A percentile compares a stretch with the other conserved stretches of the same genome.
Evolutionary conservation across 2,797 vertebrate species (phyloP).

Genomic region (Sebastes wilsoni): DNA sequence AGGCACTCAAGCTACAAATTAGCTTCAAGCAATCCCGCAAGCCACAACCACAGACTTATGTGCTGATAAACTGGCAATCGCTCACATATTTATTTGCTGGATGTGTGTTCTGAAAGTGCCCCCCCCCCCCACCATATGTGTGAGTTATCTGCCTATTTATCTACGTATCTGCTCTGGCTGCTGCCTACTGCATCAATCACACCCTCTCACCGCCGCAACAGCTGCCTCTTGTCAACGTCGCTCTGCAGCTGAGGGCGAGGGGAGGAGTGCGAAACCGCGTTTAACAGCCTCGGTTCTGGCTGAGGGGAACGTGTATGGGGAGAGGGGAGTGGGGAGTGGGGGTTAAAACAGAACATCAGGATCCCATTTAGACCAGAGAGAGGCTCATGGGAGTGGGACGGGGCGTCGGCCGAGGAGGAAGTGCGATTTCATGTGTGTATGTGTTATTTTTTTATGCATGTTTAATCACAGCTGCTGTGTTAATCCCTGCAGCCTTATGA

Average conservation of each 20-base stretch:
- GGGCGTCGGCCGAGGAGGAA: slow-evolving; percentile 63
- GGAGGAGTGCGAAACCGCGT: slow-evolving; percentile 51
- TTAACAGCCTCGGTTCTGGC: slow-evolving; percentile 65
- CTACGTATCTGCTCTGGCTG: slow-evolving; percentile 32
- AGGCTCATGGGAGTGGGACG: slow-evolving; percentile 51
- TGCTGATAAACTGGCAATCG: slow-evolving; percentile 31
- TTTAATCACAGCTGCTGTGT: slow-evolving; percentile 32
- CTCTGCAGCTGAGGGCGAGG: slow-evolving; percentile 63
- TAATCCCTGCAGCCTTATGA: slow-evolving; percentile 7
- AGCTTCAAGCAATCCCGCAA: slow-evolving; percentile 25
- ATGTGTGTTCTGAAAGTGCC: slow-evolving; percentile 19
- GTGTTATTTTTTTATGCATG: slow-evolving; percentile 6
- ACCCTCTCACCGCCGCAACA: slow-evolving; percentile 62
- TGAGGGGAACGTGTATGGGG: neutral
- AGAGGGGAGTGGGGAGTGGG: neutral
- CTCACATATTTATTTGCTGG: slow-evolving; percentile 20
- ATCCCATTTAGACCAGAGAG: slow-evolving; percentile 64
- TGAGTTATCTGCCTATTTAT: slow-evolving; percentile 38
- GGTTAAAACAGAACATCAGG: slow-evolving; percentile 71
- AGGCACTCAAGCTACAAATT: slow-evolving; percentile 33
- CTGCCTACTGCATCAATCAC: slow-evolving; percentile 57
- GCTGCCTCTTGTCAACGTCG: slow-evolving; percentile 73
- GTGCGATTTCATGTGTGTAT: slow-evolving; percentile 38
- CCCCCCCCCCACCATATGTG: slow-evolving; percentile 8
- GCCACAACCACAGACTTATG: slow-evolving; percentile 21